These are phyloP conservation scores for Chrysotoxum bicinctum DNA, from an alignment of 2,888 invertebrate species.

Conservation along the genomic window DNA sequence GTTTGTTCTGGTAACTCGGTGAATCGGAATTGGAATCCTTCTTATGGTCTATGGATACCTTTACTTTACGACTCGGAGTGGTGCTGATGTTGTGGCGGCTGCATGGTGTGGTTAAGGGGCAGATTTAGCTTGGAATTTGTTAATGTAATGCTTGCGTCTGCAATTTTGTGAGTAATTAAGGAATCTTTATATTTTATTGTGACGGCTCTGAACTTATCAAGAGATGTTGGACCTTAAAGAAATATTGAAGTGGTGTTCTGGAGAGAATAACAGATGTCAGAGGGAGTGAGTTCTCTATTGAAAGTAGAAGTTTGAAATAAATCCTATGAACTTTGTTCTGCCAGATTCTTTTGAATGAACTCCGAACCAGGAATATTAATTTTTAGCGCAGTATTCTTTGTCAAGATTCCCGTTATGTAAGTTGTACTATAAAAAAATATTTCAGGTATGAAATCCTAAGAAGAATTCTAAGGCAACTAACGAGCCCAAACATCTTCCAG, in stretches of 20 bases:
- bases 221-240: background rate
- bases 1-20: conserved; percentile 38
- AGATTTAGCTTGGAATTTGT: conserved; percentile 61
- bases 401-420: background rate
- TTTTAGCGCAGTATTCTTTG: background rate
- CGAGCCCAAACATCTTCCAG: background rate
- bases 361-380: background rate
- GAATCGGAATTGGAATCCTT: conserved; percentile 31
- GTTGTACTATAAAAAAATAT: background rate
- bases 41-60: conserved; percentile 11
- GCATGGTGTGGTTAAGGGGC: conserved; percentile 14
- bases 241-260: background rate
- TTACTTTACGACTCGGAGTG: conserved; percentile 43
- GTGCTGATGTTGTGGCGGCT: background rate
- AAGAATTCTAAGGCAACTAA: background rate
- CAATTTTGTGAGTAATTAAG: conserved; percentile 57
- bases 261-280: background rate
- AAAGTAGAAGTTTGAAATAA: background rate
- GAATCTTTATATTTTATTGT: conserved; percentile 58
- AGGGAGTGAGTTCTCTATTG: background rate
- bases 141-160: conserved; percentile 56
- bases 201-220: conserved; percentile 3
- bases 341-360: background rate
- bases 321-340: background rate
- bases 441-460: background rate